phyloP scores from a whole-genome alignment of 1,140 invertebrate species.

The Drosophila jambulina region DNA sequence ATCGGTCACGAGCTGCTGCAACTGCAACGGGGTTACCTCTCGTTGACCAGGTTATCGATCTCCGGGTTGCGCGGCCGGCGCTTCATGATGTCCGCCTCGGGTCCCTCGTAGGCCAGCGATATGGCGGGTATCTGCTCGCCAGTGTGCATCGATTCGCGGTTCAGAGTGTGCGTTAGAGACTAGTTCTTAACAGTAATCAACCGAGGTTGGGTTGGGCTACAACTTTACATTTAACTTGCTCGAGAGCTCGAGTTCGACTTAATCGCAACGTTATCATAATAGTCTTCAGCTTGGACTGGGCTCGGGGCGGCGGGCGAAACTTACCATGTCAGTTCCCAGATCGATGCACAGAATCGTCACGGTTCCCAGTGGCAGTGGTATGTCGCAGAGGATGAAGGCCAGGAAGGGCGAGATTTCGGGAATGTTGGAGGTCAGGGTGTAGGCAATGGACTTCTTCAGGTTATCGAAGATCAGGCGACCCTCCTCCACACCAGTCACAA shows the following conservation, averaged over 20 bases:
- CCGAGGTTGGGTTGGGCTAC: conserved; percentile 35
- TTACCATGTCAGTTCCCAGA: conserved; percentile 99
- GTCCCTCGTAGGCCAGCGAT: conserved; percentile 98
- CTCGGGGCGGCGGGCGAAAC: conserved; percentile 79
- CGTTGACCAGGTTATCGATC: conserved; percentile 98
- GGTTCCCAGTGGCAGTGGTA: conserved; percentile 98
- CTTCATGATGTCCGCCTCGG: conserved; percentile 99
- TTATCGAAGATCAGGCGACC: conserved; percentile 99
- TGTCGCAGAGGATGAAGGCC: conserved; percentile 98
- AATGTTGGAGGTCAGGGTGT: conserved; percentile 99
- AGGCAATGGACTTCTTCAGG: conserved; percentile 99
- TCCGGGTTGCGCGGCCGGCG: conserved; percentile 97
- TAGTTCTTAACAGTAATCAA: conserved; percentile 57
- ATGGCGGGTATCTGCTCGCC: conserved; percentile 95
- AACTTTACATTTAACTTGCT: conserved; percentile 64
- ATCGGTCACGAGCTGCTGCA: conserved; percentile 3
- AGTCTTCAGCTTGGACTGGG: conserved; percentile 11
- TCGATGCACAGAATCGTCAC: conserved; percentile 99
- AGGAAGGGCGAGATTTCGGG: conserved; percentile 99
- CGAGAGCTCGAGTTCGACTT: conserved; percentile 52
- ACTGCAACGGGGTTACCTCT: conserved; percentile 89
- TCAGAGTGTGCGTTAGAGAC: conserved; percentile 47
- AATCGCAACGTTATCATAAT: conserved; percentile 51
- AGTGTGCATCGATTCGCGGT: conserved; percentile 40
- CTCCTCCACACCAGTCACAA: conserved; percentile 99